Base-by-base conservation (phyloP, 2,113 vertebrate genomes). In the Mobula hypostoma region DNA sequence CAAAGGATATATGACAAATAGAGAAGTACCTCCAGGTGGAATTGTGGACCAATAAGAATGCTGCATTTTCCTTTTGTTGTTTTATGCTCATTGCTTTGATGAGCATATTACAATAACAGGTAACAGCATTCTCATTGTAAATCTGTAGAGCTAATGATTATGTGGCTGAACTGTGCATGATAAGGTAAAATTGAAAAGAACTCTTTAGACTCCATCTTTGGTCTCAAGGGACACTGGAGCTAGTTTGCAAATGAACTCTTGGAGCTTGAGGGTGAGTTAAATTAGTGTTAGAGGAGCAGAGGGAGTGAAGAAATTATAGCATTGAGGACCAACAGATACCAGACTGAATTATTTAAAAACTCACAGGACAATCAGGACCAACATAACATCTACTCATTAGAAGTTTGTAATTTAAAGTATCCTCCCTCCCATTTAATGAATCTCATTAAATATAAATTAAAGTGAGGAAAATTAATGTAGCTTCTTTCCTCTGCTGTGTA, bases 381-480 rank as follows among this genome's bases (percentile, higher is more conserved):
- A 90, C 85, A 90, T 90, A 90, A 90, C 85, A 90, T 90, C 85
- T 90, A 68, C 85, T 90, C 63, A 90, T 90, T 90, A 68, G 85
- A 90, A 90, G 61, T 90, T 90, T 90, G 85, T 63, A 90, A 90
- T 90, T 68, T 90, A 90, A 66, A 90, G 61, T 90, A 66, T n/a
- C 85, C 85, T 90, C 85, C 85, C 61, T 90, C 61, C 29, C 61
- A 36, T 90, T 90, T 90, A 90, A 90, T 90, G 61, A 90, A 90
- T 90, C 85, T 90, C 85, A 90, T 90, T 90, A 90, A 90, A 63
- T 68, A 90, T 90, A 90, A 90, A 90, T 90, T 90, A 90, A 90
- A 90, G 61, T 90, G 85, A 90, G 61, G 29, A 90, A 90, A 90
- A 90, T 90, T 32, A 90, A 90, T 66, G 29, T n/a, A 66, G 29